Evolutionary conservation across 2,797 vertebrate genomes (phyloP).

Genomic region (Valencia hispanica): DNA sequence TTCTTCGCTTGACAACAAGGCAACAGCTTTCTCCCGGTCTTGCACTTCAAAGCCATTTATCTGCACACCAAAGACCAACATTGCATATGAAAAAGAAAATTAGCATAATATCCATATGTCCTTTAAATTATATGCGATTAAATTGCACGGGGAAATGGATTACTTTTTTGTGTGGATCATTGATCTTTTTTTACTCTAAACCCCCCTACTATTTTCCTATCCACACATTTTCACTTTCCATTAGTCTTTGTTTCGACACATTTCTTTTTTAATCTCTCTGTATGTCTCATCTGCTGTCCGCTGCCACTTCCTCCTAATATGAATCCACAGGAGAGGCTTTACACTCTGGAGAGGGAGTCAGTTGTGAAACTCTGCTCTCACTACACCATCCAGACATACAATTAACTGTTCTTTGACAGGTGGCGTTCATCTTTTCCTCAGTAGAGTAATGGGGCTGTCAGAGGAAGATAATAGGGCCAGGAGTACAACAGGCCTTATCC

Average conservation of each 20-base stretch:
- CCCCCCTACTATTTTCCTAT: not conserved
- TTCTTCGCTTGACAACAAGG: slow-evolving; percentile 90
- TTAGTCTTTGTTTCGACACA: slow-evolving; percentile 20
- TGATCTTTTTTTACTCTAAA: slow-evolving; percentile 24
- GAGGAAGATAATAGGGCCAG: slow-evolving; percentile 93
- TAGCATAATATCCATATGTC: not conserved
- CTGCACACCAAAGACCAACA: slow-evolving; percentile 80
- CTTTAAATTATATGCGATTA: not conserved
- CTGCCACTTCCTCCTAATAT: slow-evolving; percentile 5
- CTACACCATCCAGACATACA: slow-evolving; percentile 94
- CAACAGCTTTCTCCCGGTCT: slow-evolving; percentile 91
- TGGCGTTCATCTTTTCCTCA: slow-evolving; percentile 96
- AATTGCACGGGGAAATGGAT: not conserved
- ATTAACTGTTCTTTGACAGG: slow-evolving; percentile 97
- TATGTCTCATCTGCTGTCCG: not conserved
- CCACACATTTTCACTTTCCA: slow-evolving; percentile 11
- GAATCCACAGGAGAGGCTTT: slow-evolving; percentile 21
- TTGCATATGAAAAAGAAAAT: slow-evolving; percentile 15
- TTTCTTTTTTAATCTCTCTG: slow-evolving; percentile 15
- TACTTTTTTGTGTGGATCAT: not conserved
- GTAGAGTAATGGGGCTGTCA: slow-evolving; percentile 99
- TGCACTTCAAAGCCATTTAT: slow-evolving; percentile 96
- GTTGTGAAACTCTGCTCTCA: slow-evolving; percentile 50
- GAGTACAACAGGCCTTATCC: slow-evolving; percentile 65
- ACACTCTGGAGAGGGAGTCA: slow-evolving; percentile 46